These are phyloP conservation scores for Glandiceps talaboti DNA, from an alignment of 53 echinoderm and acorn worm species.

Conservation along the genomic window DNA sequence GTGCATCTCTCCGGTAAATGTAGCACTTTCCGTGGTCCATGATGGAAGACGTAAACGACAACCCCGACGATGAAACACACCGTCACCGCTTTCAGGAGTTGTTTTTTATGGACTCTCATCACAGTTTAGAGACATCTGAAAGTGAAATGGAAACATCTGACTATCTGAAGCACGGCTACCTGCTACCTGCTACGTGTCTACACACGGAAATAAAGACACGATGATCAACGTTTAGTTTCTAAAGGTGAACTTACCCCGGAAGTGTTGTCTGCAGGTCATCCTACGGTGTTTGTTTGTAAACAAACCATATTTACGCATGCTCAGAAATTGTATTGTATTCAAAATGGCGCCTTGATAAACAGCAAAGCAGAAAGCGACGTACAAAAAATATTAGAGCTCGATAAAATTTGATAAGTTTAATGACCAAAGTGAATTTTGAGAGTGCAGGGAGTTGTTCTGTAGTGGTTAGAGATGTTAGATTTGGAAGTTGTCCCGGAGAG, in stretches of 20 bases:
- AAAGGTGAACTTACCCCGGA: no score
- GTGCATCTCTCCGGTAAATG: constrained; percentile 3
- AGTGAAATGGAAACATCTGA: no score
- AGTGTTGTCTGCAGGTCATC: neutral
- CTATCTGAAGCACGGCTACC: no score
- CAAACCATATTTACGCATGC: neutral
- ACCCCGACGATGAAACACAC: constrained; percentile 1
- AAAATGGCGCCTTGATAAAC: neutral
- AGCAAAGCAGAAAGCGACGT: neutral
- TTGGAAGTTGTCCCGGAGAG: constrained; percentile 91
- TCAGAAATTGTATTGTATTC: neutral
- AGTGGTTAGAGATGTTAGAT: constrained; percentile 58
- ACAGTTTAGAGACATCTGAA: no score
- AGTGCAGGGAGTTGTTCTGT: neutral
- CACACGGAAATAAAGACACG: no score
- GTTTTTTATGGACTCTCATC: neutral
- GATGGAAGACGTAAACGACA: constrained; percentile 4
- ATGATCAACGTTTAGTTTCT: no score
- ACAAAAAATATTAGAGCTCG: neutral
- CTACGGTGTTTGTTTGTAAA: neutral
- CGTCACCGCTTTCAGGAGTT: neutral
- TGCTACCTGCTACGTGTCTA: no score
- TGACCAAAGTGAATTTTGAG: neutral
- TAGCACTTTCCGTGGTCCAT: neutral
- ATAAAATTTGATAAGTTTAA: neutral